Evolutionary conservation across 2,797 vertebrate genomes (phyloP).

Genomic region (Spinibarbus caldwelli): DNA sequence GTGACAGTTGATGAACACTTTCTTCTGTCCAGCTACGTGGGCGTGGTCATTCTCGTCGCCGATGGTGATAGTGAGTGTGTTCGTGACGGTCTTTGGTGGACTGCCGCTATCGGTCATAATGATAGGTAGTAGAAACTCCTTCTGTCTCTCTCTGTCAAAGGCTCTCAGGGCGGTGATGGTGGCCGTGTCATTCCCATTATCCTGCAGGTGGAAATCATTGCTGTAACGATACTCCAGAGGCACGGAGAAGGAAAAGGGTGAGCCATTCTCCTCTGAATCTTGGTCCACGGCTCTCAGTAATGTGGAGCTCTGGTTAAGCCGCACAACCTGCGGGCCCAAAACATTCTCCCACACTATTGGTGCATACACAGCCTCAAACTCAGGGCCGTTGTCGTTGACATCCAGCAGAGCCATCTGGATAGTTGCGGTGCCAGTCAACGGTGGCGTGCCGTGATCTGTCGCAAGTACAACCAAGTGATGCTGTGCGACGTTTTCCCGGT

Average conservation of each 20-base stretch:
- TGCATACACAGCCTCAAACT: constrained; percentile 82
- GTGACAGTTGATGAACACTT: constrained; percentile 80
- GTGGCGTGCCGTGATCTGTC: constrained; percentile 82
- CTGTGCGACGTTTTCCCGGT: constrained; percentile 79
- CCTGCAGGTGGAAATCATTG: constrained; percentile 86
- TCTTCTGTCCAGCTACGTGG: constrained; percentile 82
- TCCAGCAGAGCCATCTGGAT: constrained; percentile 85
- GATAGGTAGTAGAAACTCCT: constrained; percentile 82
- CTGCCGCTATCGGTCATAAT: constrained; percentile 83
- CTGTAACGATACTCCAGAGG: constrained; percentile 77
- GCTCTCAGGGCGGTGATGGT: constrained; percentile 83
- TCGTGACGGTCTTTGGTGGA: constrained; percentile 81
- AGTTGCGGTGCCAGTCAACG: constrained; percentile 81
- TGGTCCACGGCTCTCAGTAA: constrained; percentile 81
- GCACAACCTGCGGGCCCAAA: constrained; percentile 78
- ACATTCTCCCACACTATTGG: constrained; percentile 88
- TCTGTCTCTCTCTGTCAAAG: constrained; percentile 86
- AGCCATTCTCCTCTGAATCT: constrained; percentile 82
- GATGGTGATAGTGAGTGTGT: constrained; percentile 81
- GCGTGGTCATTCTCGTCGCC: constrained; percentile 88
- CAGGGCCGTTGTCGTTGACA: constrained; percentile 88
- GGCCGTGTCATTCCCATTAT: constrained; percentile 86
- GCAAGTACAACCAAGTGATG: constrained; percentile 84
- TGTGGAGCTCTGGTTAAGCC: constrained; percentile 82
- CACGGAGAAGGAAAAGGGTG: constrained; percentile 83